Evolutionary conservation across 2,797 vertebrate species (phyloP).

Genomic region (Stomatorhinus walkeri): DNA sequence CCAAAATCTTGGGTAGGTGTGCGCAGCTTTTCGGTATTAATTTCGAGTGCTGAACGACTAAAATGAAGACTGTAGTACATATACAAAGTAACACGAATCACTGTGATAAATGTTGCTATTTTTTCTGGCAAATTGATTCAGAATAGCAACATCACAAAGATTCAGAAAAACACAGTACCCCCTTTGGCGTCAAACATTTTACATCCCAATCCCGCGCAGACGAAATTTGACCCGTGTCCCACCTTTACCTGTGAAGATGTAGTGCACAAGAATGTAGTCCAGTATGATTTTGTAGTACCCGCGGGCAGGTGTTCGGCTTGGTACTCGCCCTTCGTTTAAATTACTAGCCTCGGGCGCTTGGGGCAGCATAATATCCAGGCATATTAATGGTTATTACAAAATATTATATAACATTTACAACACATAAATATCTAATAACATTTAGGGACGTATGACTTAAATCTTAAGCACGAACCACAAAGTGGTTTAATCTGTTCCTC

Average conservation of each 20-base stretch:
- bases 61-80: neutral
- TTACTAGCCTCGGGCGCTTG: neutral
- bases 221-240: neutral
- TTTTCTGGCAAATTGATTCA: neutral
- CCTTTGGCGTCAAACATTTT: conserved; percentile 2
- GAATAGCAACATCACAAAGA: neutral
- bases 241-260: neutral
- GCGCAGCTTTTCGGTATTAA: neutral
- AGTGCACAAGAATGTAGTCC: neutral
- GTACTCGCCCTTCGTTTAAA: neutral
- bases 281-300: neutral
- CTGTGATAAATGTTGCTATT: neutral
- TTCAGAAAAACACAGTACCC: conserved; percentile 16
- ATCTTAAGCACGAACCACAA: neutral
- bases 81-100: neutral
- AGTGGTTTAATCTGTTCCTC: neutral
- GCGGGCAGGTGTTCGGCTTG: neutral
- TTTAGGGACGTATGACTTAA: neutral
- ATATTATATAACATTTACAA: neutral
- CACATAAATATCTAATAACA: neutral
- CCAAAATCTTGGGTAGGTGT: neutral
- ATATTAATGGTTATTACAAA: neutral
- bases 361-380: neutral
- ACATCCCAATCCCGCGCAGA: conserved; percentile 45
- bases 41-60: neutral